Evolutionary conservation across 2,113 vertebrate genomes (phyloP).

Genomic region (Nematolebias whitei): DNA sequence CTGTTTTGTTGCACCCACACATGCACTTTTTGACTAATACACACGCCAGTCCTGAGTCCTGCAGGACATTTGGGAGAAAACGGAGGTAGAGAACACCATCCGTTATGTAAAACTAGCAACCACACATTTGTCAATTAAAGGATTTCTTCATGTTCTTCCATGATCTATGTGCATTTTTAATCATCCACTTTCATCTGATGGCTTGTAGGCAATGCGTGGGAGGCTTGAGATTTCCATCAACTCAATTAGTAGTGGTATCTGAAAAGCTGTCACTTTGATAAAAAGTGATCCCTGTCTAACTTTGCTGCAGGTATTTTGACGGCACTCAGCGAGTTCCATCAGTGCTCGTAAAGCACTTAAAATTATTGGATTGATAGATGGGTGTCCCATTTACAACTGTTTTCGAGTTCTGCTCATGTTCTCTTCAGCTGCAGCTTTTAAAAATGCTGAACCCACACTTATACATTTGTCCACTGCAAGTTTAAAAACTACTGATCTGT

Average conservation of each 20-base stretch:
- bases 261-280: constrained; percentile 63
- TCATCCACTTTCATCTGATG: constrained; percentile 46
- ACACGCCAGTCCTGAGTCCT: constrained; percentile 11
- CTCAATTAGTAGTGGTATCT: constrained; percentile 55
- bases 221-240: constrained; percentile 60
- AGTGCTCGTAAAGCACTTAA: constrained; percentile 27
- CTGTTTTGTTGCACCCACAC: constrained; percentile 34
- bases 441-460: constrained; percentile 52
- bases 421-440: constrained; percentile 57
- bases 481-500: constrained; percentile 61
- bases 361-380: constrained; percentile 45
- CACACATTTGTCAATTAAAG: constrained; percentile 41
- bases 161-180: constrained; percentile 55
- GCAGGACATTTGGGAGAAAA: constrained; percentile 23
- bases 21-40: constrained; percentile 29
- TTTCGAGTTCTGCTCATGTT: constrained; percentile 41
- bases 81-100: constrained; percentile 11
- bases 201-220: constrained; percentile 59
- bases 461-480: constrained; percentile 63
- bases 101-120: constrained; percentile 22
- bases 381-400: constrained; percentile 32
- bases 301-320: constrained; percentile 66
- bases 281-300: constrained; percentile 32
- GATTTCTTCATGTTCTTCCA: constrained; percentile 32
- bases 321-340: constrained; percentile 6